Conservation (phyloP, 2,113 vertebrate species). For the Nibea coibor region DNA sequence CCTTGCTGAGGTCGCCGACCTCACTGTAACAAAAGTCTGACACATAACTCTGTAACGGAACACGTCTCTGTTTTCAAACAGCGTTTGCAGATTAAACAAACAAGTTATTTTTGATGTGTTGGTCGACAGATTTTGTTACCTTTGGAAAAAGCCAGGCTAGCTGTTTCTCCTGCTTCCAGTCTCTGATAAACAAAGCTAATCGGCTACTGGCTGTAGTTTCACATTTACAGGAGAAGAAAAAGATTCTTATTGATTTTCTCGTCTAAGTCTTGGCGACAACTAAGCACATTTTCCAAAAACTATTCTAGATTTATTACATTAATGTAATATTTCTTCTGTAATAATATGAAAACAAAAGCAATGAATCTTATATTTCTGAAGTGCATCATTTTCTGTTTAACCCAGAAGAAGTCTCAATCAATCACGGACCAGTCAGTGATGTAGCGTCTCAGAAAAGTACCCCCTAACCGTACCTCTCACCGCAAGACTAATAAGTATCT, state of each 20-base stretch:
- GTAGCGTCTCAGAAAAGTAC: background rate
- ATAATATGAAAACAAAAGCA: background rate
- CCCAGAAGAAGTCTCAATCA: background rate
- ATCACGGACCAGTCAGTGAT: background rate
- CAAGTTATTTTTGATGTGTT: background rate
- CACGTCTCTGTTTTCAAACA: background rate
- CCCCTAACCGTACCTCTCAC: slow-evolving; percentile 88
- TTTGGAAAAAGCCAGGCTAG: background rate
- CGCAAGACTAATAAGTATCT: slow-evolving; percentile 93
- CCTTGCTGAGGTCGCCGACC: background rate
- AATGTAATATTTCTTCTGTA: background rate
- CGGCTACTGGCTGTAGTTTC: background rate
- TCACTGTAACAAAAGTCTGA: background rate
- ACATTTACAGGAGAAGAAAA: background rate
- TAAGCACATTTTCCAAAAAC: background rate
- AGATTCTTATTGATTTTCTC: background rate
- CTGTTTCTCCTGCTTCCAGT: slow-evolving; percentile 2
- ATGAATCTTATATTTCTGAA: background rate
- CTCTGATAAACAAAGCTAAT: background rate
- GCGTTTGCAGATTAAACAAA: background rate
- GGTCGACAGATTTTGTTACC: background rate
- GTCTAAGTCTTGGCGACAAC: background rate
- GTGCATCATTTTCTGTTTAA: background rate
- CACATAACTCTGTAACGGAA: background rate
- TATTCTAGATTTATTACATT: background rate